Evolutionary conservation across 1,140 invertebrate species (phyloP), one percentile per base, ranked within the genome.

Genomic region (Hyles euphorbiae): DNA sequence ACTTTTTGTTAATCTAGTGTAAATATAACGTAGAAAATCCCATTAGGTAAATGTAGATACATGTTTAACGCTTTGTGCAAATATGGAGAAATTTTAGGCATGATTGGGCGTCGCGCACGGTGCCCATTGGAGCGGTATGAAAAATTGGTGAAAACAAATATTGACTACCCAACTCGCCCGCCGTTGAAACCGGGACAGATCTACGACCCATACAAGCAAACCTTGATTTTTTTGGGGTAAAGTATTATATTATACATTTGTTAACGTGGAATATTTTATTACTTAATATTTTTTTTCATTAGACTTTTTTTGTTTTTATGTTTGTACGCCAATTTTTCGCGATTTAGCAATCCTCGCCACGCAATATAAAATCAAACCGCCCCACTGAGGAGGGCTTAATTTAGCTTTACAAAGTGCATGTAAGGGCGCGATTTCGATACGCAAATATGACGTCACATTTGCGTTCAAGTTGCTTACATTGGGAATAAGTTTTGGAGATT

Each of bases 121-220:
- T 88, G 74, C 54, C 63, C 76, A 7, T 53, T 88, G 47, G 85
- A 88, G 56, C 61, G 68, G 2, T 88, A 76, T 55, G 85, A 81
- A 9, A 69, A 69, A 10, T 60, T 83, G 40, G 83, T 86, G 44
- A 78, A 66, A 52, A 84, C 79, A 8, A 54, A 64, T 5, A 67
- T 72, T 2, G 78, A 85, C 60, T 82, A 78, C 47, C 83, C 85
- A 0, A 76, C 63, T 4, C 63, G 71, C 9, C 81, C 83, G 34
- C 76, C 72, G n/a, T 62, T 80, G 12, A 68, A 71, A 22, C 74
- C 73, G 4, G 81, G 73, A 48, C 81, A 85, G 63, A 67, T 84
- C 56, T 88, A 88, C 67, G 72, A 88, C 50, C 83, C 85, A 7
- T 88, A 81, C 67, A 85, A 88, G 57, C 85, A 88, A 56, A 88